phyloP scores from a whole-genome alignment of 1,140 invertebrate species.

The Drosophila fuyamai region DNA sequence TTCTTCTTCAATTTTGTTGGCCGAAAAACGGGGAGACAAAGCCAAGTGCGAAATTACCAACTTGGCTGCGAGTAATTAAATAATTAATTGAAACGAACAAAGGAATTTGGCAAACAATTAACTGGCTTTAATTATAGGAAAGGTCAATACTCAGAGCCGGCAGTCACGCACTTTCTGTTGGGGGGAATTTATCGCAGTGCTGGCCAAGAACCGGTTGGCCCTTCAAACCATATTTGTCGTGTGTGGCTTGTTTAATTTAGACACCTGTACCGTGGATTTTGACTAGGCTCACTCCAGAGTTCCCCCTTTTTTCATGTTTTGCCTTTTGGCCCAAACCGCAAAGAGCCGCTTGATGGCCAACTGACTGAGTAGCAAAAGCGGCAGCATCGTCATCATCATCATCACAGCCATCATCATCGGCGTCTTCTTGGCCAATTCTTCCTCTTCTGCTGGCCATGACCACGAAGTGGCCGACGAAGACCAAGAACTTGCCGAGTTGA shows the following conservation, averaged over 20 bases:
- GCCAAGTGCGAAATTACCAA: conserved; percentile 72
- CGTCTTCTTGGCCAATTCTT: conserved; percentile 57
- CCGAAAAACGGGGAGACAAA: conserved; percentile 17
- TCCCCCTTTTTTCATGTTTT: not conserved
- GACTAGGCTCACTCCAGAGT: conserved; percentile 24
- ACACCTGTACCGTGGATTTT: conserved; percentile 61
- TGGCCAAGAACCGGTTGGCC: conserved; percentile 55
- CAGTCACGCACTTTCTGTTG: conserved; percentile 38
- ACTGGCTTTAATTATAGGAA: conserved; percentile 57
- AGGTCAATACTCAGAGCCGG: conserved; percentile 55
- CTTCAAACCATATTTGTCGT: conserved; percentile 62
- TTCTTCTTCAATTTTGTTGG: conserved; percentile 15
- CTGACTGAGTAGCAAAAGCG: conserved; percentile 55
- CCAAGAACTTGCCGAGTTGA: conserved; percentile 73
- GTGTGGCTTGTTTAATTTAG: conserved; percentile 73
- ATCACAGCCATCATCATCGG: conserved; percentile 13
- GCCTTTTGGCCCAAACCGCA: conserved; percentile 60
- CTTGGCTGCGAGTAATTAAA: conserved; percentile 79
- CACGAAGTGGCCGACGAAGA: conserved; percentile 52
- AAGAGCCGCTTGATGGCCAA: conserved; percentile 79
- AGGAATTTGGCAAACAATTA: conserved; percentile 77
- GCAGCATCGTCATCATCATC: conserved; percentile 23
- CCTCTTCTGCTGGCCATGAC: conserved; percentile 58
- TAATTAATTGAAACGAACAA: conserved; percentile 82
- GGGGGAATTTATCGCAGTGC: not conserved